These are phyloP conservation scores for Hippopotamyrus pictus DNA, from an alignment of 2,797 vertebrate genomes.

Conservation along the genomic window DNA sequence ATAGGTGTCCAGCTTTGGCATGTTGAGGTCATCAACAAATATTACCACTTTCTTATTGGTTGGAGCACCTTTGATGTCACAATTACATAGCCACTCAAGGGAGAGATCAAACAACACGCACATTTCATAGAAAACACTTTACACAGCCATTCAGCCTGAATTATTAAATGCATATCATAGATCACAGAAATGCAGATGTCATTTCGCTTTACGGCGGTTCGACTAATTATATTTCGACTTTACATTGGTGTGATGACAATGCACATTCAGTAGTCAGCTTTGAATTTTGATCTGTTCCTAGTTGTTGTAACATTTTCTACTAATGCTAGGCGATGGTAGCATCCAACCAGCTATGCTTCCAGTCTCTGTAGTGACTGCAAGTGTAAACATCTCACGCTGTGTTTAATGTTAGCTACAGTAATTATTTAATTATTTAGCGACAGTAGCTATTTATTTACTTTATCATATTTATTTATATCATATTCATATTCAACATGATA, in stretches of 20 bases:
- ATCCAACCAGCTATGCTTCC: not conserved
- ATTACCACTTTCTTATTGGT: conserved; percentile 69
- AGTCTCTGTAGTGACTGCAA: not conserved
- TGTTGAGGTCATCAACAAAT: conserved; percentile 81
- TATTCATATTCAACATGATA: not conserved
- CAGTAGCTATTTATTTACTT: not conserved
- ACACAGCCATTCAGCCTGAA: not conserved
- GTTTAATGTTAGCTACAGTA: not conserved
- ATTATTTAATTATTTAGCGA: not conserved
- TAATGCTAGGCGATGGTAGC: not conserved
- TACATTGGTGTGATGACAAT: not conserved
- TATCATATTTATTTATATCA: not conserved
- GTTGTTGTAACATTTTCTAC: not conserved
- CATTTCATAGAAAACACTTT: not conserved
- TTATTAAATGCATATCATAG: not conserved
- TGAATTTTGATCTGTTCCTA: not conserved
- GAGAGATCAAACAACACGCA: not conserved
- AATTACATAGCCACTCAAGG: not conserved
- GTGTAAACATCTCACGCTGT: not conserved
- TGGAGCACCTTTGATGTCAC: conserved; percentile 58
- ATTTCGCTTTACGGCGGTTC: not conserved
- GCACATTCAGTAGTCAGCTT: not conserved
- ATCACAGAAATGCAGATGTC: not conserved
- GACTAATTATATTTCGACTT: not conserved
- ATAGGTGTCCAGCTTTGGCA: conserved; percentile 75